These are phyloP conservation scores for Blennius ocellaris DNA, from an alignment of 2,113 vertebrate species.

Conservation along the genomic window DNA sequence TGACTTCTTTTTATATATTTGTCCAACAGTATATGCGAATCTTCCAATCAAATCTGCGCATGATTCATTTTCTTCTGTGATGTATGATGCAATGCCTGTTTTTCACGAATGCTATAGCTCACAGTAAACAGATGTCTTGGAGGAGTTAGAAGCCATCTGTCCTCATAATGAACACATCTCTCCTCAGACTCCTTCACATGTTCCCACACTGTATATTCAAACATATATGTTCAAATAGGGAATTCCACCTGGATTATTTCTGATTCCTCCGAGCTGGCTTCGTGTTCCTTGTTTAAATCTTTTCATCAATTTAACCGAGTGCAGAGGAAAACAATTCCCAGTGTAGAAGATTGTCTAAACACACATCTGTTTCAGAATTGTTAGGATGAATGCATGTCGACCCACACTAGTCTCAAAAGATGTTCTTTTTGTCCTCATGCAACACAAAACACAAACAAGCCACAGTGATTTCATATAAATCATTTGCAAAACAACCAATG, in stretches of 20 bases:
- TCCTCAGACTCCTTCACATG: conserved; percentile 18
- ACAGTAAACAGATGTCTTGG: conserved; percentile 58
- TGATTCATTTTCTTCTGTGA: not conserved
- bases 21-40: too few relatives aligned
- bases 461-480: not conserved
- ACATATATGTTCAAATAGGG: not conserved
- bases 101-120: conserved; percentile 22
- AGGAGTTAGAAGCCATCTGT: conserved; percentile 66
- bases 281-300: not conserved
- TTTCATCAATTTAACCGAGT: too few relatives aligned
- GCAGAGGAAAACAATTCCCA: not conserved
- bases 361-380: not conserved
- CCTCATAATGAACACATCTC: conserved; percentile 16
- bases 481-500: too few relatives aligned
- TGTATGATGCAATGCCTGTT: conserved; percentile 12
- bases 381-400: not conserved
- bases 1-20: too few relatives aligned
- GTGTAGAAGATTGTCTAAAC: not conserved
- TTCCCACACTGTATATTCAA: conserved; percentile 20
- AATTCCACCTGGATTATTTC: not conserved
- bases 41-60: too few relatives aligned
- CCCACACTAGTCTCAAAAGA: too few relatives aligned
- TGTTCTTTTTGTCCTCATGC: not conserved
- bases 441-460: not conserved
- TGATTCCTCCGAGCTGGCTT: not conserved